Evolutionary conservation across 1,140 invertebrate species (phyloP), one percentile per base, ranked within the genome.

Genomic region (Leptinotarsa defecta): DNA sequence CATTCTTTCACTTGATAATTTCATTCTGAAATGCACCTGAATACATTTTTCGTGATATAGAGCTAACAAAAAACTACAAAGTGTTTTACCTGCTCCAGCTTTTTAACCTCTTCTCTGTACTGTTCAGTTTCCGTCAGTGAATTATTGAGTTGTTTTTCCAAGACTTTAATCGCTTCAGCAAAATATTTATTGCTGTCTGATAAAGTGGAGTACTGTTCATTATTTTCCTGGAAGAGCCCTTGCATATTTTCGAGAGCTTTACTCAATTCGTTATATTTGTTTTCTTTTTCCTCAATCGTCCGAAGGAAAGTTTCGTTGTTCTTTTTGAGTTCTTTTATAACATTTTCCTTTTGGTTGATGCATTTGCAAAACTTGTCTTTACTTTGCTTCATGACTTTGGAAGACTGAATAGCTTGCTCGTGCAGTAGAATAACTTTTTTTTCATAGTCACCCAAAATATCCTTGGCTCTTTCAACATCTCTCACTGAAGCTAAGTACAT

Each of bases 321-420:
- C 19, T 77, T 43, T 48, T 65, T 73, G n/a, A 79, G 68, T 15
- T 74, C 17, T 68, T 77, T 77, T 48, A 78, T 74, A 74, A 76
- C 67, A 3, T 69, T 22, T 17, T 77, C 71, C 64, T 74, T 76
- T 43, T 82, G 79, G 68, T 75, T 76, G 19, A 80, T 62, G 49
- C 76, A 82, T 13, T 69, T 68, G 63, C 77, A 78, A 48, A 82
- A 78, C 72, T 77, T 81, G 11, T 81, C 79, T 67, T 79, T 79
- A 57, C 77, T 82, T 48, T 77, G 34, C 48, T 80, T 80, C 74
- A 82, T 80, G 3, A 78, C 48, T 72, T 80, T 82, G 4, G 80
- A 78, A 8, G 78, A 78, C 65, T 78, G 76, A n/a, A 81, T 13
- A 4, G 79, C 75, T 76, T 82, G 75, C 19, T 76, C 74, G 48